Percentiles rank a stretch among this genome's conserved stretches.
These are phyloP conservation scores for Acanthis flammea DNA, from an alignment of 2,797 vertebrate species.

Conservation along the genomic window DNA sequence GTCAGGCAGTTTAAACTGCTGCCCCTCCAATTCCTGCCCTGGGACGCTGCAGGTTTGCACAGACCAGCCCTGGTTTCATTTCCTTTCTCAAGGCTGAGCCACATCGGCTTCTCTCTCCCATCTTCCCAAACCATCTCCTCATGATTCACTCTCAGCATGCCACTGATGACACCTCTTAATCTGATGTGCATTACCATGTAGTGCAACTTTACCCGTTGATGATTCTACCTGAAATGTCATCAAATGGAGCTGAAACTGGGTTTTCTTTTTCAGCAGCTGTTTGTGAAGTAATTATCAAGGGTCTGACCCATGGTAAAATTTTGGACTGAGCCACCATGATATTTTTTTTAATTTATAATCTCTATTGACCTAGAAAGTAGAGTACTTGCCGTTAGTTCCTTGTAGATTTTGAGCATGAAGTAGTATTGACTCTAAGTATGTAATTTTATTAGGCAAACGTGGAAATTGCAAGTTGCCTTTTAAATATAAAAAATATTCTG, in stretches of 20 bases:
- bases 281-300: not conserved
- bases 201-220: not conserved
- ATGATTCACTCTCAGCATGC: not conserved
- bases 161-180: not conserved
- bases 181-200: slow-evolving; percentile 44
- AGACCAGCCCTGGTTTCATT: not conserved
- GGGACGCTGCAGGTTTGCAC: not conserved
- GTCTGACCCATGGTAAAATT: not conserved
- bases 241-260: slow-evolving; percentile 19
- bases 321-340: not conserved
- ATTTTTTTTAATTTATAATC: slow-evolving; percentile 1
- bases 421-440: slow-evolving; percentile 58
- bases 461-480: slow-evolving; percentile 45
- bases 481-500: not conserved
- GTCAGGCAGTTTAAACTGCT: not conserved
- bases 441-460: slow-evolving; percentile 50
- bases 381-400: slow-evolving; percentile 52
- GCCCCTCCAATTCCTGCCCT: not conserved
- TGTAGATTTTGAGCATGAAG: slow-evolving; percentile 59
- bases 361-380: slow-evolving; percentile 43
- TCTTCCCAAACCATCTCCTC: not conserved
- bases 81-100: not conserved
- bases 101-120: not conserved
- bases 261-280: slow-evolving; percentile 34
- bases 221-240: slow-evolving; percentile 10